phyloP scores from a whole-genome alignment of 2,888 invertebrate species.

The Ectropis crepuscularia region DNA sequence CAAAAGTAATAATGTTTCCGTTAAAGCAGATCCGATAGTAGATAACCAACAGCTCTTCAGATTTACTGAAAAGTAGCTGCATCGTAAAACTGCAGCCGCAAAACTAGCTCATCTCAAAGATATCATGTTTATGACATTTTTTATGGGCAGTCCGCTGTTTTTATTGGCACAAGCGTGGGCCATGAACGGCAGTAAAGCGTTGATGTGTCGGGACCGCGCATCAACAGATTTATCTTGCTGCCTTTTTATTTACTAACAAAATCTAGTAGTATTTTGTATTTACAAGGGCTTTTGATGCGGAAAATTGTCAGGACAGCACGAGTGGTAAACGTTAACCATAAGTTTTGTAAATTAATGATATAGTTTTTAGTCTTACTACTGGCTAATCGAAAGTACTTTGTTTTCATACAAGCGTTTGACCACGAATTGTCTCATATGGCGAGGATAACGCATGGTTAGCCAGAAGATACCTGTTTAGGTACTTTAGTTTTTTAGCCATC shows the following conservation, averaged over 20 bases:
- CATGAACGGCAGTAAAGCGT: conserved; percentile 55
- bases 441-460: too few species aligned
- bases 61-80: conserved; percentile 44
- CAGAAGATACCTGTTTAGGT: too few species aligned
- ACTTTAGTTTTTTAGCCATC: too few species aligned
- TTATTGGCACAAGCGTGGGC: conserved; percentile 55
- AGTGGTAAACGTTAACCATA: too few species aligned
- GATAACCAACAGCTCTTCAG: conserved; percentile 31
- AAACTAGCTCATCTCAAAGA: conserved; percentile 56
- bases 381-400: too few species aligned
- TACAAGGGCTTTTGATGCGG: conserved; percentile 4
- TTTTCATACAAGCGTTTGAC: too few species aligned
- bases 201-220: conserved; percentile 49
- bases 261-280: conserved; percentile 15
- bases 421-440: too few species aligned
- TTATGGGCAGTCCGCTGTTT: conserved; percentile 58
- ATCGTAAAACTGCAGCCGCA: conserved; percentile 53
- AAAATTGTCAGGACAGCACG: background rate
- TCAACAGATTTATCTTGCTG: conserved; percentile 33
- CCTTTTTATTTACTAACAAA: conserved; percentile 28
- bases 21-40: conserved; percentile 13
- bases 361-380: too few species aligned
- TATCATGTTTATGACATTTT: conserved; percentile 58
- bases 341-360: too few species aligned
- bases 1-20: background rate